Base-by-base conservation (phyloP, 1,140 invertebrate species). In the Drosophila rufa region DNA sequence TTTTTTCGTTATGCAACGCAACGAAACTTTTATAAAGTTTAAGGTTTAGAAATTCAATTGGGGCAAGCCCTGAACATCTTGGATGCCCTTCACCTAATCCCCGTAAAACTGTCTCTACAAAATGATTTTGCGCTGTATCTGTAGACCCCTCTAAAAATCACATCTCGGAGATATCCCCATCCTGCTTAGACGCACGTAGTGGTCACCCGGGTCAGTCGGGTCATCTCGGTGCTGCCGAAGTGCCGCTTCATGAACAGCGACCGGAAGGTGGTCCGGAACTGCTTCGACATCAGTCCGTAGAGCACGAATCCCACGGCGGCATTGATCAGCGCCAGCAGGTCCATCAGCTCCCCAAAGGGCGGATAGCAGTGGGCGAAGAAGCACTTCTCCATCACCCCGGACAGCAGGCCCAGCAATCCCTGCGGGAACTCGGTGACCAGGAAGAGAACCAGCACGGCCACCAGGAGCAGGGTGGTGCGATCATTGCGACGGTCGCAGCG, bases 251-350 rank as follows among this genome's bases (percentile, higher is more conserved):
- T 85, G 75, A 98, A 96, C 40, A 98, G 85, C 64, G 95, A 95
- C 4, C 95, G 95, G 89, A 98, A 99, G 1, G 97, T 98, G 48
- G 95, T 95, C 14, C 98, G 94, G 92, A 99, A 99, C 94, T 98
- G 98, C 50, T 96, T 94, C 45, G 97, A 98, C 98, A 99, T 99
- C 30, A 96, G 96, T 79, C 98, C 99, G 92, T 99, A 99, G 7
- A 99, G 94, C 46, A 99, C 96, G 92, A 99, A 99, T 91, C 98
- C 99, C 46, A 99, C 96, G 8, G 97, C 96, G 7, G 97, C 97
- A 93, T 99, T 99, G 58, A 99, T 93, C 5, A 99, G 93, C 0
- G 98, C 98, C 57, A 99, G 93, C 19, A 98, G 95, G 92, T 99
- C 98, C 96, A 98, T 97, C 9, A 99, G 81, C 91, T 98, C 97